Evolutionary conservation across 2,113 vertebrate genomes (phyloP), one percentile per base, ranked within the genome.

Genomic region (Phyllopteryx taeniolatus): DNA sequence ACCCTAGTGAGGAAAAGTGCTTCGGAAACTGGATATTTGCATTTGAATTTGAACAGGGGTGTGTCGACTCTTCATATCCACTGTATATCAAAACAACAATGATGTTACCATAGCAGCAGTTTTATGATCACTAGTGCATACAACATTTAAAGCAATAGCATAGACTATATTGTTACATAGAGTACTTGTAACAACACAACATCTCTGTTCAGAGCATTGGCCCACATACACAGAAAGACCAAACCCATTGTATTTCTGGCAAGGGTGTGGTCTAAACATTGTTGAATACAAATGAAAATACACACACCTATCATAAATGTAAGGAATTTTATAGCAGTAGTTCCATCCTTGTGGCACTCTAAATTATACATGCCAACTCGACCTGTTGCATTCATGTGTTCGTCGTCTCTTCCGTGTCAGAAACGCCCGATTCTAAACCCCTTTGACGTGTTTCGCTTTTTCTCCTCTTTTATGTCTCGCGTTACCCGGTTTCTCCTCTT

Each of bases 161-260:
- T 33, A 42, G 17, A 42, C 42, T 39, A 20, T 42, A 42, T 11
- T 39, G 33, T 42, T 20, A 5, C 27, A 15, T 33, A 35, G 39
- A 57, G n/a, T 59, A 64, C 5, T 42, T 64, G 62, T 22, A 43
- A n/a, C 62, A 61, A 2, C 20, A n/a, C 0, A 31, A 47, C 0
- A 0, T 20, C 53, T 82, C n/a, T 54, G 56, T 61, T 82, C 73
- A 82, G 71, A 49, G 82, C 79, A 66, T 20, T 76, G 81, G 81
- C 80, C 79, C 80, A 79, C 39, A 11, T 78, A 6, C 8, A 22
- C 2, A 27, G 47, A 33, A 47, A 59, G 22, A 9, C 22, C 51
- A 33, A 35, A 43, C 33, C 60, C 44, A 3, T 46, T 62, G 35
- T 31, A 20, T 2, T 42, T 27, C 42, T 42, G 19, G 8, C 1